Base-by-base conservation (phyloP, 2,888 invertebrate species). In the Noctua pronuba region DNA sequence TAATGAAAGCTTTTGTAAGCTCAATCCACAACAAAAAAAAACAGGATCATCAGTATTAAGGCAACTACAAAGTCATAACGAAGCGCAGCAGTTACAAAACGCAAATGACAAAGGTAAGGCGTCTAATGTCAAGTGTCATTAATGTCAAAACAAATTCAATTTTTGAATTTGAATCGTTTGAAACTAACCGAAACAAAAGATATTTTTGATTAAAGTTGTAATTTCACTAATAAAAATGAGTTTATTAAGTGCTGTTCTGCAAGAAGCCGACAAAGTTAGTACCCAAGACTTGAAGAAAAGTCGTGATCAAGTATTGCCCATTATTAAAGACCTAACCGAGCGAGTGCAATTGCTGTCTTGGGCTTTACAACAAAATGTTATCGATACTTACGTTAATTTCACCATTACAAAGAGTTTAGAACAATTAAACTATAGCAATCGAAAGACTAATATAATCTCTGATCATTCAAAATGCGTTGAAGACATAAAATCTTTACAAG, bases 381-480 rank as follows among this genome's bases (percentile, higher is more conserved):
- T 94, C 11, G 96, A 96, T 85, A 93, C 93, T 4, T 94, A 94
- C 78, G 91, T 94, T 46, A 94, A 94, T 90, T 96, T 92, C 76
- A 92, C 93, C 2, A 90, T 93, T 35, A 95, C 96, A 0, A 96
- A 95, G 86, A 96, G 95, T 72, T 91, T 96, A 73, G 96, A 96
- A 86, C 95, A 96, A 86, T 84, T 96, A 4, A 95, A 96, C 84
- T 96, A 94, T 77, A 93, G 90, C 58, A 95, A 95, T 84, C 91
- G 96, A 49, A 95, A 94, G 89, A 89, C 82, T 64, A 94, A 94
- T 69, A 94, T 96, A 38, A 73, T 92, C 65, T 81, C 90, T 0
- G 95, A 95, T 73, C 93, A 93, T 78, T 80, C 90, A 28, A 91
- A 90, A 52, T 83, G 93, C 67, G 44, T 83, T 2, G 87, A 93